These are phyloP conservation scores for Apostichopus japonicus DNA, from an alignment of 35 echinoderm and acorn worm genomes.

Conservation along the genomic window DNA sequence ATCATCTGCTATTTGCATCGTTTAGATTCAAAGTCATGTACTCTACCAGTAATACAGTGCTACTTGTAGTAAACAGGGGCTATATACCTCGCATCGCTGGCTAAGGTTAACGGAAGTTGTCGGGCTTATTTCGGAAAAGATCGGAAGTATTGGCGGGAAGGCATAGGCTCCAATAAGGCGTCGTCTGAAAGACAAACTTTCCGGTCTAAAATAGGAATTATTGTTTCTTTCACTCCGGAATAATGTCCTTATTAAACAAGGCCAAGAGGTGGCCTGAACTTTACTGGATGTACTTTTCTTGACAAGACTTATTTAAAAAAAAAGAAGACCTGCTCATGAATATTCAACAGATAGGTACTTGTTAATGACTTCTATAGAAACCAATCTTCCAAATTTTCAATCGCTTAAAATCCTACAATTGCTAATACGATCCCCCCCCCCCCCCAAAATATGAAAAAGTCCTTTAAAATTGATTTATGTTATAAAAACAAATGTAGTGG, in stretches of 20 bases:
- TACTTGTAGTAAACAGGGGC: conserved; percentile 39
- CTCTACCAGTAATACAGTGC: conserved; percentile 13
- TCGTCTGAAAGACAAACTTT: conserved; percentile 63
- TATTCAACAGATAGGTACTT: not conserved
- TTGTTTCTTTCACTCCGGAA: conserved; percentile 55
- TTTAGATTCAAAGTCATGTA: conserved; percentile 8
- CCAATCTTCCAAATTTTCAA: too few species aligned
- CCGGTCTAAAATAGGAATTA: conserved; percentile 61
- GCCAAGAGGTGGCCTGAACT: conserved; percentile 53
- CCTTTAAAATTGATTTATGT: too few species aligned
- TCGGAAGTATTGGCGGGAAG: conserved; percentile 60
- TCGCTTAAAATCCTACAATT: too few species aligned
- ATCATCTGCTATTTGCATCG: conserved; percentile 38
- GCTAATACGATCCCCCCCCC: too few species aligned
- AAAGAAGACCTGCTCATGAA: not conserved
- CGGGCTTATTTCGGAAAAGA: conserved; percentile 45
- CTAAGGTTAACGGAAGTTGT: conserved; percentile 59
- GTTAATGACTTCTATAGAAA: too few species aligned
- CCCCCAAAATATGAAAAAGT: too few species aligned
- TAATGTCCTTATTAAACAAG: conserved; percentile 65
- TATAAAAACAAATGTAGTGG: not conserved
- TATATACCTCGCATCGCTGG: conserved; percentile 17
- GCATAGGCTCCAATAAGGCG: conserved; percentile 61
- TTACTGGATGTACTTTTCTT: conserved; percentile 32
- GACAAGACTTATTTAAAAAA: too few species aligned